Percentiles rank a stretch among this genome's conserved stretches.
These are phyloP conservation scores for Eumerus sabulonum DNA, from an alignment of 2,888 invertebrate species.

Conservation along the genomic window DNA sequence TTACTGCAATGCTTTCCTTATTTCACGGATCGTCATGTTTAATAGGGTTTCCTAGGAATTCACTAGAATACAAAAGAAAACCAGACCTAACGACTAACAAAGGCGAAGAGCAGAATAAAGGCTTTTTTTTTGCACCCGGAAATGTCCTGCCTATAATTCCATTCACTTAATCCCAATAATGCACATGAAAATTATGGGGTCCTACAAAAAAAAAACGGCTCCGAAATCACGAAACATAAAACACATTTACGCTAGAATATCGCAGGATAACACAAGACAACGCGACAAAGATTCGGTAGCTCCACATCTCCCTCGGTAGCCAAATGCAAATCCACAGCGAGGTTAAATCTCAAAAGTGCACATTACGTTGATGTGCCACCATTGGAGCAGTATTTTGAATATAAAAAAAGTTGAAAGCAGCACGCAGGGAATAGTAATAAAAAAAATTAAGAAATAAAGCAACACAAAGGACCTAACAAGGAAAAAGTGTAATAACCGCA, in stretches of 20 bases:
- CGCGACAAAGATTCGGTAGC: conserved; percentile 12
- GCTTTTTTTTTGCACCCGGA: conserved; percentile 46
- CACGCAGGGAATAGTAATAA: conserved; percentile 5
- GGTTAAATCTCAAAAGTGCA: conserved; percentile 64
- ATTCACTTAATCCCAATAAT: conserved; percentile 63
- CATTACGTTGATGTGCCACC: conserved; percentile 64
- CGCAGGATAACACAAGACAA: conserved; percentile 25
- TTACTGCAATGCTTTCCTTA: conserved; percentile 29
- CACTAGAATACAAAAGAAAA: not conserved
- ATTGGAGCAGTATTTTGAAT: conserved; percentile 48
- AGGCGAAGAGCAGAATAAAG: conserved; percentile 36
- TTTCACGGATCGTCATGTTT: conserved; percentile 45
- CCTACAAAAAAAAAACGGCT: conserved; percentile 49
- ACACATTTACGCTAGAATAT: conserved; percentile 59
- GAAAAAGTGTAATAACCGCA: conserved; percentile 60
- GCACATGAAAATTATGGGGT: conserved; percentile 67
- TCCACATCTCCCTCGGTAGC: conserved; percentile 20
- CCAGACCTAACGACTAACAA: conserved; percentile 49
- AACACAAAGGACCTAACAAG: conserved; percentile 22
- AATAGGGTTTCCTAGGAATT: conserved; percentile 7
- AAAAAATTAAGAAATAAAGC: conserved; percentile 19
- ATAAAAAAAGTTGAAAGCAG: conserved; percentile 35
- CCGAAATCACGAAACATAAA: conserved; percentile 57
- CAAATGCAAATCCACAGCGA: conserved; percentile 62
- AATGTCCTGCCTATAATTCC: conserved; percentile 55